A percentile compares a stretch with the other conserved stretches of the same genome.
Conservation (phyloP, 1,140 invertebrate species). For the Drosophila busckii region DNA sequence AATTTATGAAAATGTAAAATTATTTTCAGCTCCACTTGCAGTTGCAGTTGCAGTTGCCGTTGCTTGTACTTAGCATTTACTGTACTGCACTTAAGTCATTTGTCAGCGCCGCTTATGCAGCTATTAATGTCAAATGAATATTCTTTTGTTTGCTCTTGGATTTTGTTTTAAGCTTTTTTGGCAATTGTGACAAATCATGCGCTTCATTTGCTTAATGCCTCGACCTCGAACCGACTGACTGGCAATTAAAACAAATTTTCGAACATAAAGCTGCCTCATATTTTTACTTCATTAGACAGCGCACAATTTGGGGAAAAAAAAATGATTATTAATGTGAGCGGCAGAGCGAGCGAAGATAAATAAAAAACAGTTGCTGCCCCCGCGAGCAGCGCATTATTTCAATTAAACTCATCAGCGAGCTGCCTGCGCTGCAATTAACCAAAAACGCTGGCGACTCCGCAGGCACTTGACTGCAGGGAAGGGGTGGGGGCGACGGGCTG, state of each 20-base stretch:
- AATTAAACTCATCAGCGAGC: constrained; percentile 72
- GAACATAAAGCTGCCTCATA: no score
- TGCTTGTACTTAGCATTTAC: constrained; percentile 35
- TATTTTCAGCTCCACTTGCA: constrained; percentile 59
- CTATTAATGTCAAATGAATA: constrained; percentile 47
- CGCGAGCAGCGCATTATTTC: constrained; percentile 64
- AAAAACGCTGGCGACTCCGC: constrained; percentile 33
- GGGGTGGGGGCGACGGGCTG: no score
- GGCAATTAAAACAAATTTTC: constrained; percentile 65
- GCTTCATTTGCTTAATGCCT: constrained; percentile 53
- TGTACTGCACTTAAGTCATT: constrained; percentile 41
- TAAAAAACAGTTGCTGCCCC: constrained; percentile 37
- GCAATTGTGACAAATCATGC: constrained; percentile 60
- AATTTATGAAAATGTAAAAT: constrained; percentile 36
- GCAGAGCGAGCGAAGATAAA: constrained; percentile 30
- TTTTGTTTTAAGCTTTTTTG: no score
- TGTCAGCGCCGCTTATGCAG: constrained; percentile 41
- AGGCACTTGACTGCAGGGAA: constrained; percentile 52
- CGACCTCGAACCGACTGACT: constrained; percentile 6
- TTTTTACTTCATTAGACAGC: constrained; percentile 53
- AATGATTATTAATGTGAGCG: no score
- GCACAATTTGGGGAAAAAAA: constrained; percentile 19
- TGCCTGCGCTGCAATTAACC: constrained; percentile 61
- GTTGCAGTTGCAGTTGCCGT: constrained; percentile 5
- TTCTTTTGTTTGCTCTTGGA: no score